Base-by-base conservation (phyloP, 1,140 invertebrate species). In the Odontomachus brunneus region DNA sequence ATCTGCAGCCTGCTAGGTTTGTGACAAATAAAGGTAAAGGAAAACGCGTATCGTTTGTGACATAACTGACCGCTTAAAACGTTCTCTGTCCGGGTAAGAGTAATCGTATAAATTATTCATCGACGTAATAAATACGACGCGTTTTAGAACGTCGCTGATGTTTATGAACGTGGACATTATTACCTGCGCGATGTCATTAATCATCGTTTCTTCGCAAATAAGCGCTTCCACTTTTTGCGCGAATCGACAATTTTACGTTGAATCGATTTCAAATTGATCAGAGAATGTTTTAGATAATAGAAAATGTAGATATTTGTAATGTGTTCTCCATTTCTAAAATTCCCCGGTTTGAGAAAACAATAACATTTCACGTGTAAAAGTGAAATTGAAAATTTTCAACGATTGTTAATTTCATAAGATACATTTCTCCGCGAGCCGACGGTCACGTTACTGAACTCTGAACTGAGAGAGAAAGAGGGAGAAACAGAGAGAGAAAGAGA, bases 21-120 rank as follows among this genome's bases (percentile, higher is more conserved):
- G 75, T 84, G 63, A 81, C 75, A 81, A 71, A 84, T 84, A 84
- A 65, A 80, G 82, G 82, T 84, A 51, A 53, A 80, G 65, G 49
- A 57, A 71, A 57, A n/a, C n/a, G 65, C 51, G 33, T 65, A 71
- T 71, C 75, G 75, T 71, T 80, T 69, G 33, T 80, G 75, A 80
- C 75, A 71, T 80, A 80, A 80, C 75, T 22, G 69, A 59, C 75
- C 75, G 75, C 65, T 71, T 80, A 80, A 69, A 71, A 80, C 66
- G 22, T 57, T 80, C 57, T 38, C 75, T 48, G 65, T 71, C 75
- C 9, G 63, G 49, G 3, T 22, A 57, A 80, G 75, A 80, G 22
- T 80, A 57, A 80, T 80, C 75, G 75, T 80, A 69, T 71, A 33
- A 48, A 69, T 80, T 80, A 80, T 80, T 80, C 33, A 71, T 2